Evolutionary conservation across 2,797 vertebrate species (phyloP).

Genomic region (Lerista edwardsae): DNA sequence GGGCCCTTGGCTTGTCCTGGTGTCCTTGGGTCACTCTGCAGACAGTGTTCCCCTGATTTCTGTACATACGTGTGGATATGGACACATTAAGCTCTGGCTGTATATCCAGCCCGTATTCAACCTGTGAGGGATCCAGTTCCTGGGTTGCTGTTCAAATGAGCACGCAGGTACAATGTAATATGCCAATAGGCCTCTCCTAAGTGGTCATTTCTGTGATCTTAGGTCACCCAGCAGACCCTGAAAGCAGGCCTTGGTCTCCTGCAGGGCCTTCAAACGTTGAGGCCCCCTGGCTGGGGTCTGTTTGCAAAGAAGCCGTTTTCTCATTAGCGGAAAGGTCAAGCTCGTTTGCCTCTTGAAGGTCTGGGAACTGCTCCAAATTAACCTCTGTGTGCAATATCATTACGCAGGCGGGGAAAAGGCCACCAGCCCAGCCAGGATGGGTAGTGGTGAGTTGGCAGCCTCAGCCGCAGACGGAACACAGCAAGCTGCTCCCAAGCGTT

Average conservation of each 20-base stretch:
- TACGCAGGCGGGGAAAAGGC: not conserved
- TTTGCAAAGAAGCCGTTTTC: not conserved
- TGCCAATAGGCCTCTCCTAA: too few relatives aligned
- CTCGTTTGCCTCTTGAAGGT: not conserved
- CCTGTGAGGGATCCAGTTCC: too few relatives aligned
- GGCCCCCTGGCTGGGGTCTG: not conserved
- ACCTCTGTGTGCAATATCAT: not conserved
- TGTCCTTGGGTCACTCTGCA: too few relatives aligned
- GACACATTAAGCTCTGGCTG: too few relatives aligned
- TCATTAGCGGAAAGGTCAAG: not conserved
- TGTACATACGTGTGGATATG: too few relatives aligned
- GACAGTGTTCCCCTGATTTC: too few relatives aligned
- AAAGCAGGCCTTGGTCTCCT: not conserved
- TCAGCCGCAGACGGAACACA: not conserved
- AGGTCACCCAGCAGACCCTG: not conserved
- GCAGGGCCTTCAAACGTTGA: too few relatives aligned
- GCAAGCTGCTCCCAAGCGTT: not conserved
- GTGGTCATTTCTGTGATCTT: too few relatives aligned
- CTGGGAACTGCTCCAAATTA: conserved; percentile 11
- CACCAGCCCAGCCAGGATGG: not conserved
- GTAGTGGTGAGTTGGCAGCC: not conserved
- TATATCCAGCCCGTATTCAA: too few relatives aligned
- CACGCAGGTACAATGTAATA: too few relatives aligned
- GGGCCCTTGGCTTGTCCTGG: too few relatives aligned
- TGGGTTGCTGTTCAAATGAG: too few relatives aligned